Conservation (phyloP, 2,113 vertebrate genomes). For the Lepidothrix coronata region DNA sequence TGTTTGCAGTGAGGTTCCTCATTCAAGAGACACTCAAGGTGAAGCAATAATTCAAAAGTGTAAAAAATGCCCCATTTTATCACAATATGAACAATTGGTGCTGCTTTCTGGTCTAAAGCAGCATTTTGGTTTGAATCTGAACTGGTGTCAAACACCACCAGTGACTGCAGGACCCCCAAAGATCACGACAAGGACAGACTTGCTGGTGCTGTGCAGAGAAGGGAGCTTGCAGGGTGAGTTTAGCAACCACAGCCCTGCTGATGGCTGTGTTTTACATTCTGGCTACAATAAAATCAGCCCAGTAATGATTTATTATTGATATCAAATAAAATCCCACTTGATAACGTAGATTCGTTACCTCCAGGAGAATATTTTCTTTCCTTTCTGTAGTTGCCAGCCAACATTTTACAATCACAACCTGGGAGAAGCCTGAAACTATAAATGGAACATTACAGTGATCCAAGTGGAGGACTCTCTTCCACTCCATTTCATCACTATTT, state of each 20-base stretch:
- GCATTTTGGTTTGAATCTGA: neutral
- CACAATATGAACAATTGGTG: neutral
- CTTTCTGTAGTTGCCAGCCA: conserved; percentile 18
- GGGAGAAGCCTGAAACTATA: neutral
- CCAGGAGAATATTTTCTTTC: conserved; percentile 48
- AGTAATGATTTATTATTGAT: conserved; percentile 51
- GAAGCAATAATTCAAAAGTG: neutral
- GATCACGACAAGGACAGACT: neutral
- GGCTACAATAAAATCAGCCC: neutral
- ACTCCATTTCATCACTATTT: conserved; percentile 35
- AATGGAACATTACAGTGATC: conserved; percentile 23
- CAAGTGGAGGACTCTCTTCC: conserved; percentile 9
- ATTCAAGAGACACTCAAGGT: neutral
- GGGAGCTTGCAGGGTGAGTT: neutral
- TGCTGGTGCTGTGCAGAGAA: neutral
- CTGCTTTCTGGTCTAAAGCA: neutral
- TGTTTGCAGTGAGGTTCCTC: neutral
- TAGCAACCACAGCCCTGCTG: neutral
- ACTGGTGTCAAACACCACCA: neutral
- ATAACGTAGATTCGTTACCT: conserved; percentile 16
- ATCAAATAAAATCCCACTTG: conserved; percentile 51
- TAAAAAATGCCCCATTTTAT: neutral
- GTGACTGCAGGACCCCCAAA: neutral
- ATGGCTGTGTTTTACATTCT: conserved; percentile 6
- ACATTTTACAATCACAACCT: neutral